A percentile compares a stretch with the other conserved stretches of the same genome.
These are phyloP conservation scores for Rhinoderma darwinii DNA, from an alignment of 2,113 vertebrate species.

Conservation along the genomic window DNA sequence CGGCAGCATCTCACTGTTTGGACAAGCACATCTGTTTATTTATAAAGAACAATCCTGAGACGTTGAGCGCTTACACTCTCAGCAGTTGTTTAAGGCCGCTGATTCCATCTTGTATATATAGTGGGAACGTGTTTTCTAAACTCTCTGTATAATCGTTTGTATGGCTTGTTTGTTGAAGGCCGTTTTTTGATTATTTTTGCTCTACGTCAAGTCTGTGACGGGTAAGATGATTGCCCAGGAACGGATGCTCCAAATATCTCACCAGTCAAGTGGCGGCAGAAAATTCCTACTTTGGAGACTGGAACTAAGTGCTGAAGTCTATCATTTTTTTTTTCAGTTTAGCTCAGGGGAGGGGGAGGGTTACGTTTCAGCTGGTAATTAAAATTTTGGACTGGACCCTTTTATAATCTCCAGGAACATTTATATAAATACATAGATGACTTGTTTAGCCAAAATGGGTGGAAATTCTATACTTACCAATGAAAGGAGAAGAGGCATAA, in stretches of 20 bases:
- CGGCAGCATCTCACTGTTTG: conserved; percentile 65
- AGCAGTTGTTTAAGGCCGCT: conserved; percentile 74
- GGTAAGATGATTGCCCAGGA: conserved; percentile 32
- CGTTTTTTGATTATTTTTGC: conserved; percentile 55
- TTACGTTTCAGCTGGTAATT: not conserved
- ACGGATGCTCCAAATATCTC: conserved; percentile 31
- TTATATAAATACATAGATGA: not conserved
- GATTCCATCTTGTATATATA: conserved; percentile 63
- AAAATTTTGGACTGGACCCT: not conserved
- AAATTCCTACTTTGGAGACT: conserved; percentile 7
- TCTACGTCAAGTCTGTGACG: conserved; percentile 21
- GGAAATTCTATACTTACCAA: not conserved
- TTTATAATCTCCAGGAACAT: conserved; percentile 15
- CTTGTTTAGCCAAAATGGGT: not conserved
- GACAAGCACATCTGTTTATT: conserved; percentile 73
- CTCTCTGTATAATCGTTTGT: conserved; percentile 68
- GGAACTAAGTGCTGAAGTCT: not conserved
- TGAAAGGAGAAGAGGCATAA: not conserved
- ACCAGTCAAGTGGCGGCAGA: not conserved
- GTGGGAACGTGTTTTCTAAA: conserved; percentile 75
- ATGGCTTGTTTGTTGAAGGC: conserved; percentile 64
- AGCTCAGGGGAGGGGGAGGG: not conserved
- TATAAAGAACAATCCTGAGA: conserved; percentile 79
- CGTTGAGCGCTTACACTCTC: conserved; percentile 72
- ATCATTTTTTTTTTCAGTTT: not conserved